Evolutionary conservation across 2,113 vertebrate species (phyloP).

Genomic region (Hiodon alosoides): DNA sequence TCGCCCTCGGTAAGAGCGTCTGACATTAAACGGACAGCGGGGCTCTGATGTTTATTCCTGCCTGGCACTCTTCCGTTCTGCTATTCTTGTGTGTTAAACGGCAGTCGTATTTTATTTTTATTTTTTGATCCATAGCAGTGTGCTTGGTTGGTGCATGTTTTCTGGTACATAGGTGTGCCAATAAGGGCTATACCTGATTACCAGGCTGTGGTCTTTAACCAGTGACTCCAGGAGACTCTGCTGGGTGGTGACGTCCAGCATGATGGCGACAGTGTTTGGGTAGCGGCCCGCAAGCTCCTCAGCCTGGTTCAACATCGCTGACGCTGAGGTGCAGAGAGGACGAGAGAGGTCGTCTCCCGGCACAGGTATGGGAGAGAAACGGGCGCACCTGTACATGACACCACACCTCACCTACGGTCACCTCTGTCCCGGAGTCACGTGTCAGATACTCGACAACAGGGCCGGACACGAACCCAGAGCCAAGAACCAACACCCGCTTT

Average conservation of each 20-base stretch:
- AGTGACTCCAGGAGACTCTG: slow-evolving; percentile 71
- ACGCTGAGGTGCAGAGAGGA: slow-evolving; percentile 56
- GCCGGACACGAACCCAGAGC: slow-evolving; percentile 85
- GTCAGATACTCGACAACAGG: slow-evolving; percentile 87
- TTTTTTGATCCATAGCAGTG: not conserved
- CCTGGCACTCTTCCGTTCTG: too few relatives aligned
- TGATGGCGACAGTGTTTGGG: slow-evolving; percentile 68
- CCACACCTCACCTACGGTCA: slow-evolving; percentile 78
- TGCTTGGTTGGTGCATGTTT: too few relatives aligned
- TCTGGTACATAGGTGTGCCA: not conserved
- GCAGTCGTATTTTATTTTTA: too few relatives aligned
- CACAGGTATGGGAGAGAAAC: too few relatives aligned
- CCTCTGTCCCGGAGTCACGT: slow-evolving; percentile 67
- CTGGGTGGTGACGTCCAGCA: slow-evolving; percentile 68
- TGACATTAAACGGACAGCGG: not conserved
- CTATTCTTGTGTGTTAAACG: too few relatives aligned
- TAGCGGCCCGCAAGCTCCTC: slow-evolving; percentile 73
- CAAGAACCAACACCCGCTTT: slow-evolving; percentile 82
- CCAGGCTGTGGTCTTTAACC: slow-evolving; percentile 79
- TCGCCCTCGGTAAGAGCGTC: not conserved
- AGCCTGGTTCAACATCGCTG: slow-evolving; percentile 71
- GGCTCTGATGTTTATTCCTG: too few relatives aligned
- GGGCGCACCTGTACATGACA: too few relatives aligned
- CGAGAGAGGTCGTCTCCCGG: too few relatives aligned
- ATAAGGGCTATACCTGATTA: slow-evolving; percentile 86